Evolutionary conservation across 2,888 invertebrate species (phyloP).

Genomic region (Adela reaumurella): DNA sequence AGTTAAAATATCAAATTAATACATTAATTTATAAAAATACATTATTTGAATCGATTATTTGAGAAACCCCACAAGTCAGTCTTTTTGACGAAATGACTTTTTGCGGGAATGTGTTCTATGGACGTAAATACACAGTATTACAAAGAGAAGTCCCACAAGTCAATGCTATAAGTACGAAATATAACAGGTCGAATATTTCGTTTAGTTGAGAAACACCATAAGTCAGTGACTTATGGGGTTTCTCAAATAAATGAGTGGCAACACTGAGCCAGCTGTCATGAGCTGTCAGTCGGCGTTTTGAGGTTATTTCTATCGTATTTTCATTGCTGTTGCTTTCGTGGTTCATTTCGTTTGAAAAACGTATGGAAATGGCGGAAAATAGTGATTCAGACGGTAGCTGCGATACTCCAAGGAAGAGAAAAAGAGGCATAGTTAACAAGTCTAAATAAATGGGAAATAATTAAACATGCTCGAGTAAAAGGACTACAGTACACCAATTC

Average conservation of each 20-base stretch:
- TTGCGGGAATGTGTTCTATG: background rate
- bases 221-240: conserved; percentile 5
- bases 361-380: too few relatives aligned
- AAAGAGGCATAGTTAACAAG: background rate
- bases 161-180: conserved; percentile 3
- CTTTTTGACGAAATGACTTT: conserved; percentile 1
- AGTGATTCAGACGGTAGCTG: background rate
- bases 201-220: too few relatives aligned
- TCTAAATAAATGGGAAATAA: conserved; percentile 2
- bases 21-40: background rate
- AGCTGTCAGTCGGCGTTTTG: background rate
- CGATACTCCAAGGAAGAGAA: conserved; percentile 1
- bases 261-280: background rate
- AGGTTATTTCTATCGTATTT: too few relatives aligned
- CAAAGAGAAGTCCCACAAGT: conserved; percentile 4
- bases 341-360: too few relatives aligned
- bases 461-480: conserved; percentile 5
- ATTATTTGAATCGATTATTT: background rate
- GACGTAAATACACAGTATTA: conserved; percentile 2
- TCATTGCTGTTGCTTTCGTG: too few relatives aligned
- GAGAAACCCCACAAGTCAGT: conserved; percentile 1
- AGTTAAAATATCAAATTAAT: too few relatives aligned
- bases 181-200: conserved; percentile 3
- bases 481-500: conserved; percentile 1
- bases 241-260: conserved; percentile 4